These are phyloP conservation scores for Lycaena phlaeas DNA, from an alignment of 2,888 invertebrate genomes.

Conservation along the genomic window DNA sequence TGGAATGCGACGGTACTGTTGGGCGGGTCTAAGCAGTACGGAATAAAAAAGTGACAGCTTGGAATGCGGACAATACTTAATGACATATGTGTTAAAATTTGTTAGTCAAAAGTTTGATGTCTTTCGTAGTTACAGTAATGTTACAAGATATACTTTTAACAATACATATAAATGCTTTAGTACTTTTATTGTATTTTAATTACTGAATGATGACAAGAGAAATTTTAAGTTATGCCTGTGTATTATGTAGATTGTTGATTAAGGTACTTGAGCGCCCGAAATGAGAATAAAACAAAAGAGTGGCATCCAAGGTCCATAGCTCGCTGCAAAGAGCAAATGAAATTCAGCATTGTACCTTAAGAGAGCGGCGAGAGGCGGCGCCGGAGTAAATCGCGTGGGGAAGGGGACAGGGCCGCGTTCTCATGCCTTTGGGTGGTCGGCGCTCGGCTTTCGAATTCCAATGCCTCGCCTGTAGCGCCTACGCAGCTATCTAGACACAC, in stretches of 20 bases:
- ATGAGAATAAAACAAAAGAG: conserved; percentile 27
- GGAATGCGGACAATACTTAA: conserved; percentile 57
- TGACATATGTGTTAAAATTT: conserved; percentile 11
- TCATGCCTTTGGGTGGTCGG: conserved; percentile 71
- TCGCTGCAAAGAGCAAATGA: conserved; percentile 56
- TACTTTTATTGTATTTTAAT: too few species aligned
- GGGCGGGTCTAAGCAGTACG: conserved; percentile 57
- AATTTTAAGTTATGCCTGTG: too few species aligned
- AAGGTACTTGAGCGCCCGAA: too few species aligned
- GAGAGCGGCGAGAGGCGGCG: conserved; percentile 65
- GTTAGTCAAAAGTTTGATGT: neutral
- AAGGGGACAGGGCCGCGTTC: conserved; percentile 64
- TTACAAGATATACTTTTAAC: too few species aligned
- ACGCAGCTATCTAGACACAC: conserved; percentile 36
- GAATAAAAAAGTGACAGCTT: conserved; percentile 54
- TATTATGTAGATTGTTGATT: too few species aligned
- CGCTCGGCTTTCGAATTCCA: conserved; percentile 71
- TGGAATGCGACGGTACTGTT: conserved; percentile 70
- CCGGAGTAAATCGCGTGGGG: conserved; percentile 56
- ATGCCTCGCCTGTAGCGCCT: conserved; percentile 67
- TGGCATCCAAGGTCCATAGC: conserved; percentile 32
- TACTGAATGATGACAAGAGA: too few species aligned
- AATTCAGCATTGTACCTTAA: conserved; percentile 61
- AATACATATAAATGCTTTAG: too few species aligned
- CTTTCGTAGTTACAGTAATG: too few species aligned